Percentiles rank a stretch among this genome's conserved stretches.
These are phyloP conservation scores for Schrankia costaestrigalis DNA, from an alignment of 2,888 invertebrate genomes.

Conservation along the genomic window DNA sequence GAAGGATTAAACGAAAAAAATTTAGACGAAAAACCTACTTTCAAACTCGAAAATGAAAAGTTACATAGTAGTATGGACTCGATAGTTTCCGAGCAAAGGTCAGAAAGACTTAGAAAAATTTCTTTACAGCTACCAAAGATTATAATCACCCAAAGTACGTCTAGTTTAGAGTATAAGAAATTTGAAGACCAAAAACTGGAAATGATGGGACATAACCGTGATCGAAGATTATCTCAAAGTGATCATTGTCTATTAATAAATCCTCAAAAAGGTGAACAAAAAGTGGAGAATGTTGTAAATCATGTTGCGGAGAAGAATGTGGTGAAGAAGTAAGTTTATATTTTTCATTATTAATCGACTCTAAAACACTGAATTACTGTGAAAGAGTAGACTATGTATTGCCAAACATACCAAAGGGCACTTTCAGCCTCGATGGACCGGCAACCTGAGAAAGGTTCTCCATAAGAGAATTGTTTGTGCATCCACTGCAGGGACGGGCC, in stretches of 20 bases:
- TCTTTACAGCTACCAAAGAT: conserved; percentile 68
- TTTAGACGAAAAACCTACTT: conserved; percentile 33
- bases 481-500: too few relatives aligned
- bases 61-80: conserved; percentile 49
- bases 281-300: conserved; percentile 14
- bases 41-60: conserved; percentile 55
- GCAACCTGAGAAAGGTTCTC: too few relatives aligned
- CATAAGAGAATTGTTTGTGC: too few relatives aligned
- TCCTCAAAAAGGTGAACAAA: too few relatives aligned
- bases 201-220: conserved; percentile 6
- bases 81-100: conserved; percentile 44
- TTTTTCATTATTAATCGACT: not conserved
- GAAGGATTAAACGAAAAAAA: conserved; percentile 19
- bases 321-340: conserved; percentile 22
- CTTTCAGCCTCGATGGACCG: too few relatives aligned
- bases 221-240: conserved; percentile 1
- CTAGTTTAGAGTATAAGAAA: conserved; percentile 43
- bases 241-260: too few relatives aligned
- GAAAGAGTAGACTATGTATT: too few relatives aligned
- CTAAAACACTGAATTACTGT: too few relatives aligned
- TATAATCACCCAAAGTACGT: conserved; percentile 64
- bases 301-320: conserved; percentile 10
- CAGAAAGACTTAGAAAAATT: conserved; percentile 57
- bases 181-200: not conserved
- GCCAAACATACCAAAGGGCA: too few relatives aligned